phyloP scores from a whole-genome alignment of 2,113 vertebrate species.

The Anthoscopus minutus region DNA sequence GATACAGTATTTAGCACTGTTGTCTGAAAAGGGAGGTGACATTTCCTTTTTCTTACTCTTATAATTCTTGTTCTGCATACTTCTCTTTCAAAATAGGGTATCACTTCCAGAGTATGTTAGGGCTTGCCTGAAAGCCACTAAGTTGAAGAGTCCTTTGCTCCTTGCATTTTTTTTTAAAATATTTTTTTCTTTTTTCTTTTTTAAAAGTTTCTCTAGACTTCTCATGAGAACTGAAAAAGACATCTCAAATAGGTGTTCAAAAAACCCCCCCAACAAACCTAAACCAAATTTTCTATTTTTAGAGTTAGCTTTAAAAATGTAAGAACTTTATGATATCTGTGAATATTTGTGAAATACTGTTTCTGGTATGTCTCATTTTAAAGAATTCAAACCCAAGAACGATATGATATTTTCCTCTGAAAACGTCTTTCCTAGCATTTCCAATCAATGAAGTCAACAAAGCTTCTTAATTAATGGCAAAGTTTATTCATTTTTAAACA shows the following conservation, averaged over 20 bases:
- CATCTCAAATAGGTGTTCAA: neutral
- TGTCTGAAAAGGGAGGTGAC: neutral
- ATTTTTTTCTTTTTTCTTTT: too few species aligned
- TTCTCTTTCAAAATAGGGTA: neutral
- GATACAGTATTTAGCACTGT: neutral
- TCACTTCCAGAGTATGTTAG: neutral
- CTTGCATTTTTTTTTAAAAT: too few species aligned
- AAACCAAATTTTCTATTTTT: neutral
- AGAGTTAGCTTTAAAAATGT: neutral
- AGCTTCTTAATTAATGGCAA: constrained; percentile 60
- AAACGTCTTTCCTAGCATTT: neutral
- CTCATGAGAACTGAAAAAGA: neutral
- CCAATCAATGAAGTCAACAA: neutral
- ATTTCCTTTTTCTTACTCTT: neutral
- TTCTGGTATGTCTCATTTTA: neutral
- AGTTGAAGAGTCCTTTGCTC: neutral
- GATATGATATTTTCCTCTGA: neutral
- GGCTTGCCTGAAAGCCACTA: neutral
- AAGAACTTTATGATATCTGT: neutral
- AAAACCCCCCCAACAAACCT: neutral
- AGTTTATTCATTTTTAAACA: constrained; percentile 79
- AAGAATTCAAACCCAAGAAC: neutral
- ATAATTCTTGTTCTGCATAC: neutral
- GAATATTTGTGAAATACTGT: neutral
- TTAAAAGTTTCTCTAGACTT: neutral